Evolutionary conservation across 2,113 vertebrate genomes (phyloP), one percentile per base, ranked within the genome.

Genomic region (Oreotrochilus melanogaster): DNA sequence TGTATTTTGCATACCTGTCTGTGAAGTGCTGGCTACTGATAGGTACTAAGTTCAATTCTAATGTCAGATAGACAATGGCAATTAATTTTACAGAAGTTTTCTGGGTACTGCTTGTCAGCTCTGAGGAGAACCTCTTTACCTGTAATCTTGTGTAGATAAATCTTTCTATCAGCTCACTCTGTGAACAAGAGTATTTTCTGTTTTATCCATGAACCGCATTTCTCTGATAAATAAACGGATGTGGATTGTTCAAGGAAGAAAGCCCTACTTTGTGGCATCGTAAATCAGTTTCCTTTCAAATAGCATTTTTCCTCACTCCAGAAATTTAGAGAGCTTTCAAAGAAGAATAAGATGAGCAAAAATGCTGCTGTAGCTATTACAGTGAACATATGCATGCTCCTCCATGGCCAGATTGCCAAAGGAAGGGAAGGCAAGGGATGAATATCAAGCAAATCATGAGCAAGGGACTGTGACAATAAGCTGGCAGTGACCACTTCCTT

Each of bases 321-420:
- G 39, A 17, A 88, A 83, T 80, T 80, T 71, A 86, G 54, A 61
- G 37, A 88, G 12, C 43, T 94, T 92, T 92, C 71, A 74, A 51
- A 56, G 45, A 84, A 88, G 33, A 70, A 76, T 78, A 90, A 64
- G 75, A 80, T 56, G 67, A 92, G 42, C 8, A 94, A 82, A 95
- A 79, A 70, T 33, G 45, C 31, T 78, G 79, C 33, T 78, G n/a
- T 91, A 86, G 86, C 50, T 86, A 89, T 75, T 82, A 57, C 16
- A 21, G 54, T 58, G 37, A 91, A 66, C 10, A 70, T 69, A 73
- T 95, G 23, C 51, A 51, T 81, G 35, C 17, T 81, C 6, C 17
- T 91, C 33, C 62, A 33, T 11, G 54, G 37, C 51, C 21, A 75
- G 33, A 62, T 65, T 73, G 33, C 7, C 33, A 58, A 82, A 87